These are phyloP conservation scores for Malurus cyaneus DNA, from an alignment of 2,113 vertebrate genomes.

Conservation along the genomic window DNA sequence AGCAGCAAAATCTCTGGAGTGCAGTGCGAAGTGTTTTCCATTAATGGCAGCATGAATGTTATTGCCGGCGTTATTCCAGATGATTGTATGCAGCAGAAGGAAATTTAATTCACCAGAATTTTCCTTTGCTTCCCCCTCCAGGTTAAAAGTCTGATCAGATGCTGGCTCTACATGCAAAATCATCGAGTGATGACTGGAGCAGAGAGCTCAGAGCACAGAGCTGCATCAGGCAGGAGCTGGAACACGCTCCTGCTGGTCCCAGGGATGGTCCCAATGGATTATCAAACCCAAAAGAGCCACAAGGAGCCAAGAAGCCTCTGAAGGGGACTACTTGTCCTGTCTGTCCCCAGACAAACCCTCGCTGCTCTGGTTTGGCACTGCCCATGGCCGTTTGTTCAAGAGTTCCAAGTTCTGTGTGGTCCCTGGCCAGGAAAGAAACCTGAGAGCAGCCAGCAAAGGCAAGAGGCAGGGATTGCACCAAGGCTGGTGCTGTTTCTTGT, in stretches of 20 bases:
- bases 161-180: not conserved
- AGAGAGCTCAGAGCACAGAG: not conserved
- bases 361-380: not conserved
- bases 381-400: not conserved
- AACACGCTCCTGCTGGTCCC: accelerated
- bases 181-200: not conserved
- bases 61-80: not conserved
- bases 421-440: not conserved
- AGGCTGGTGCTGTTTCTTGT: not conserved
- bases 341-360: not conserved
- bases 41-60: constrained; percentile 25
- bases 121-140: constrained; percentile 29
- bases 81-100: constrained; percentile 43
- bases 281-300: not conserved
- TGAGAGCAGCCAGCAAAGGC: not conserved
- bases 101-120: constrained; percentile 39
- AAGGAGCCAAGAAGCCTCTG: not conserved
- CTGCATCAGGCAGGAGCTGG: not conserved
- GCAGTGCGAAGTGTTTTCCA: not conserved
- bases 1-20: constrained; percentile 30
- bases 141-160: constrained; percentile 34
- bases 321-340: not conserved
- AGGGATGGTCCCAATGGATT: not conserved
- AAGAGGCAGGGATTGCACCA: not conserved
- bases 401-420: not conserved